These are phyloP conservation scores for Puntigrus tetrazona DNA, from an alignment of 2,113 vertebrate species.

Conservation along the genomic window DNA sequence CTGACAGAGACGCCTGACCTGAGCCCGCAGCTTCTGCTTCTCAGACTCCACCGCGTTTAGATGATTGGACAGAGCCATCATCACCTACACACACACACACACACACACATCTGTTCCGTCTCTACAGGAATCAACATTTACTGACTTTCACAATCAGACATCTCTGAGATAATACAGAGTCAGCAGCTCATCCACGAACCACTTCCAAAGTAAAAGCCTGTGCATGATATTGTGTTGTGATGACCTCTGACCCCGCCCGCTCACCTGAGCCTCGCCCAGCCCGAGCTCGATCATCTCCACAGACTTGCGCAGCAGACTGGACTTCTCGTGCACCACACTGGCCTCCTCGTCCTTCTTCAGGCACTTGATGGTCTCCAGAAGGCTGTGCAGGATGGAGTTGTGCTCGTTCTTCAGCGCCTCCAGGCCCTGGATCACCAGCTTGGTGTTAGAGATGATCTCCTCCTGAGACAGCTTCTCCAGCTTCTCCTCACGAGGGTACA, in stretches of 20 bases:
- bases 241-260: background rate
- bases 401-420: constrained; percentile 97
- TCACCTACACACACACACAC: constrained; percentile 79
- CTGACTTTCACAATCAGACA: too few relatives aligned
- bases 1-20: constrained; percentile 94
- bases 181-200: too few relatives aligned
- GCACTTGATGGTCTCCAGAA: constrained; percentile 96
- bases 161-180: too few relatives aligned
- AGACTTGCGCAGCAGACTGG: constrained; percentile 91
- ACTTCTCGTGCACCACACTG: constrained; percentile 96
- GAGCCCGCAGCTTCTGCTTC: constrained; percentile 97
- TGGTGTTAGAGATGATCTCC: constrained; percentile 97
- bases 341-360: constrained; percentile 98
- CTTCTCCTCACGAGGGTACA: constrained; percentile 90
- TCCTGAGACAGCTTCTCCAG: constrained; percentile 95
- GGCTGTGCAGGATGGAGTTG: constrained; percentile 96
- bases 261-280: constrained; percentile 95
- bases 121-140: too few relatives aligned
- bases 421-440: constrained; percentile 95
- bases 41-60: constrained; percentile 96
- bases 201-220: too few relatives aligned
- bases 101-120: too few relatives aligned
- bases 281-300: constrained; percentile 99
- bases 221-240: too few relatives aligned
- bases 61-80: constrained; percentile 97